phyloP scores from a whole-genome alignment of 2,888 invertebrate genomes.

The Ferrisia virgata region DNA sequence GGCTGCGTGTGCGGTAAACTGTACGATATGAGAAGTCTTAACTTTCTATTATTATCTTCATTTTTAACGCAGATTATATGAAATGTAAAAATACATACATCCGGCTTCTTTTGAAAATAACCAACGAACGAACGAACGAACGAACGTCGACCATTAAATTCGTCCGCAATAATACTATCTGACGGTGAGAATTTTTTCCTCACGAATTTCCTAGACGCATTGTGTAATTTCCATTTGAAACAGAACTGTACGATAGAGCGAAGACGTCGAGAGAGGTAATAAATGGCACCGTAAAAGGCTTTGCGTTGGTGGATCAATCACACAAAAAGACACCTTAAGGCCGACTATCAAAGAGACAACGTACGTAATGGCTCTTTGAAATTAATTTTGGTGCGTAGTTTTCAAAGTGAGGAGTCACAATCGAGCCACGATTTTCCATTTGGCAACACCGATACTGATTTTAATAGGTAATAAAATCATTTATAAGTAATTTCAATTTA shows the following conservation, averaged over 20 bases:
- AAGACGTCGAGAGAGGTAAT: not conserved
- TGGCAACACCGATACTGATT: not conserved
- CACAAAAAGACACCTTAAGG: not conserved
- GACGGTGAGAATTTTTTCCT: not conserved
- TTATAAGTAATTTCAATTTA: slow-evolving; percentile 13
- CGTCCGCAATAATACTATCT: not conserved
- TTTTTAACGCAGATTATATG: not conserved
- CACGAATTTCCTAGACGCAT: not conserved
- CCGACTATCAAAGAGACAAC: slow-evolving; percentile 14
- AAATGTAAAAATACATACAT: not conserved
- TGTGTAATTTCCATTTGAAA: not conserved
- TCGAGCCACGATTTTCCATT: not conserved
- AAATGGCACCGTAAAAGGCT: not conserved
- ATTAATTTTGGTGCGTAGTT: not conserved
- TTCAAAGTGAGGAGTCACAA: not conserved
- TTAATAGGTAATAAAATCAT: not conserved
- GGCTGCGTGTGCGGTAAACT: no score
- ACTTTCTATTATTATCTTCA: not conserved
- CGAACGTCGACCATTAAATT: not conserved
- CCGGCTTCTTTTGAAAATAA: no score
- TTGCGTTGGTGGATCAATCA: not conserved
- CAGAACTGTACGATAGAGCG: not conserved
- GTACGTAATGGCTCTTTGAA: slow-evolving; percentile 10
- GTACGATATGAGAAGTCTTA: not conserved
- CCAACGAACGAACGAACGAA: not conserved